Base-by-base conservation (phyloP, 2,113 vertebrate genomes). In the Anguilla japonica region DNA sequence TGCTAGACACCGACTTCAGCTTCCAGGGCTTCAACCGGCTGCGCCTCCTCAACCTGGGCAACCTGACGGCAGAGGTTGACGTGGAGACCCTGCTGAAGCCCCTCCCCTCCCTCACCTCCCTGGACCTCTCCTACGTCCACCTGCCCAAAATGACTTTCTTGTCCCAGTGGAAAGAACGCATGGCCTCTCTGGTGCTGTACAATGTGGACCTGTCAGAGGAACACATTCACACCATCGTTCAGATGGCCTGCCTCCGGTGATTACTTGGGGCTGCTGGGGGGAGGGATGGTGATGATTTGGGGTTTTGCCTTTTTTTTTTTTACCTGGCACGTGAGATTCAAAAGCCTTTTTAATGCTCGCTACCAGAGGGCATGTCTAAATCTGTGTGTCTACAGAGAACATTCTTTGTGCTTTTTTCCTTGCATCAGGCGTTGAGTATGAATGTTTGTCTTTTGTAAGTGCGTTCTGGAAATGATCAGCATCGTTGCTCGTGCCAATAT, bases 191-290 rank as follows among this genome's bases (percentile, higher is more conserved):
- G 8, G 97, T 99, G 90, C 96, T 99, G 91, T 99, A 99, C 95
- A 99, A 99, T 79, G 97, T 99, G 93, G 98, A 99, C 90, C 96
- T 99, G 88, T 97, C 97, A 0, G 98, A 99, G 6, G 98, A 99
- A 85, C 94, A 98, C 91, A 93, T 98, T 89, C 94, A 92, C 13
- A 97, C 96, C 43, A 94, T 99, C 0, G 89, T 97, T 81, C 97
- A 98, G 94, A 95, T 99, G 46, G 93, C 90, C 88, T 97, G 96
- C 89, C 96, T 99, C 91, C 97, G 98, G 98, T 99, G 90, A 93
- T 29, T 75, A 34, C n/a, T 34, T 75, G 26, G 71, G 11, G 71
- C 5, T 26, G 88, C 16, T 4, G 46, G 78, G 41, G 71, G 71
- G 71, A 71, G 63, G 57, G 57, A 60, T 3, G 63, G 20, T 16